Percentiles rank a stretch among this genome's conserved stretches.
Conservation (phyloP, 2,797 vertebrate species). For the Morus bassanus region DNA sequence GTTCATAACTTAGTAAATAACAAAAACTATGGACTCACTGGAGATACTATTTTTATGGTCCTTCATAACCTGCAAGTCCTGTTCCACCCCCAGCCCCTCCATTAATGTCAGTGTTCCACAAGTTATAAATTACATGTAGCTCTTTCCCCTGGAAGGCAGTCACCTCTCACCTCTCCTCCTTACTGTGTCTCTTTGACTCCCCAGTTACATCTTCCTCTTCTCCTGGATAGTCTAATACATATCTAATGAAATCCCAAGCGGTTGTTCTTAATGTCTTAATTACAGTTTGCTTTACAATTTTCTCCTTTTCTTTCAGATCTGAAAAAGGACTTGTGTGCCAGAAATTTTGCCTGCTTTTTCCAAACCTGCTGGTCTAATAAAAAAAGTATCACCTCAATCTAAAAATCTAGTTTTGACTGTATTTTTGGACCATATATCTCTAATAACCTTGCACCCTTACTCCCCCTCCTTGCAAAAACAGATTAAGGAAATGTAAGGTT, state of each 20-base stretch:
- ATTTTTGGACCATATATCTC: neutral
- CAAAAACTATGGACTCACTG: neutral
- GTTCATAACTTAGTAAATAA: neutral
- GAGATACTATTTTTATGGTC: neutral
- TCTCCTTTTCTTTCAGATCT: neutral
- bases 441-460: neutral
- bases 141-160: neutral
- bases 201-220: neutral
- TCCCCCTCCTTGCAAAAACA: neutral
- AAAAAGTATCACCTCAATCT: neutral
- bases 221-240: neutral
- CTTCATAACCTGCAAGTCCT: neutral
- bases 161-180: neutral
- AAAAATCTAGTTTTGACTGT: neutral
- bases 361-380: neutral
- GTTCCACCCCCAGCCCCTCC: neutral
- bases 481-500: neutral
- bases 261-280: neutral
- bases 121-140: neutral
- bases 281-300: neutral
- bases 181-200: neutral
- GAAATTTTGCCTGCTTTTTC: neutral
- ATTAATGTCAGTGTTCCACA: neutral
- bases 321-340: neutral
- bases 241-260: neutral